These are phyloP conservation scores for Oreocharis arfaki DNA, from an alignment of 2,113 vertebrate genomes.

Conservation along the genomic window DNA sequence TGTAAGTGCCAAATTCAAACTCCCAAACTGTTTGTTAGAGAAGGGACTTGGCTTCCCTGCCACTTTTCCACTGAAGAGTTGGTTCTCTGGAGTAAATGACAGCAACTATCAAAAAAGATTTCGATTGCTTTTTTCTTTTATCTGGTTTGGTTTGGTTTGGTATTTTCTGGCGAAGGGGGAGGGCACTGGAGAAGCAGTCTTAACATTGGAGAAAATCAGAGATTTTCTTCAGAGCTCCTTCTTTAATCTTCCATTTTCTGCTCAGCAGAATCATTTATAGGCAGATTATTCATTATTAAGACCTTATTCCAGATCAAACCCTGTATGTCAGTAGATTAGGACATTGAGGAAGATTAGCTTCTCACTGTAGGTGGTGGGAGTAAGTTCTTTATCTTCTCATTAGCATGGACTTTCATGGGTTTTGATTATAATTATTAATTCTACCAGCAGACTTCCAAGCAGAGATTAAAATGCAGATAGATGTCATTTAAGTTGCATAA, in stretches of 20 bases:
- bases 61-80: neutral
- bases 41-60: neutral
- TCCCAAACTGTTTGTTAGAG: neutral
- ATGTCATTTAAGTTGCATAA: slow-evolving; percentile 15
- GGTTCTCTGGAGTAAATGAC: neutral
- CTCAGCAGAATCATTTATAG: slow-evolving; percentile 57
- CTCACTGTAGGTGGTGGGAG: slow-evolving; percentile 49
- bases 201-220: neutral
- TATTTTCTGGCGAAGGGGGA: neutral
- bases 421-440: slow-evolving; percentile 72
- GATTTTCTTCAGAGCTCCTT: slow-evolving; percentile 13
- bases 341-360: slow-evolving; percentile 64
- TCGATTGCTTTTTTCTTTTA: fast-evolving
- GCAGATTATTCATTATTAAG: slow-evolving; percentile 74
- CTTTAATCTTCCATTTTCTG: slow-evolving; percentile 69
- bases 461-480: slow-evolving; percentile 54
- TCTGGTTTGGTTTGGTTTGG: neutral
- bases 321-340: slow-evolving; percentile 70
- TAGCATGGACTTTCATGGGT: slow-evolving; percentile 58
- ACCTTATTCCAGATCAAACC: slow-evolving; percentile 67
- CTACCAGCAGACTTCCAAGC: slow-evolving; percentile 27
- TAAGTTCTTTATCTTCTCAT: slow-evolving; percentile 73
- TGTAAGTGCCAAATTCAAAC: neutral
- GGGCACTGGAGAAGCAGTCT: neutral
- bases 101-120: neutral